Evolutionary conservation across 2,888 invertebrate species (phyloP).

Genomic region (Malthinus seriepunctatus): DNA sequence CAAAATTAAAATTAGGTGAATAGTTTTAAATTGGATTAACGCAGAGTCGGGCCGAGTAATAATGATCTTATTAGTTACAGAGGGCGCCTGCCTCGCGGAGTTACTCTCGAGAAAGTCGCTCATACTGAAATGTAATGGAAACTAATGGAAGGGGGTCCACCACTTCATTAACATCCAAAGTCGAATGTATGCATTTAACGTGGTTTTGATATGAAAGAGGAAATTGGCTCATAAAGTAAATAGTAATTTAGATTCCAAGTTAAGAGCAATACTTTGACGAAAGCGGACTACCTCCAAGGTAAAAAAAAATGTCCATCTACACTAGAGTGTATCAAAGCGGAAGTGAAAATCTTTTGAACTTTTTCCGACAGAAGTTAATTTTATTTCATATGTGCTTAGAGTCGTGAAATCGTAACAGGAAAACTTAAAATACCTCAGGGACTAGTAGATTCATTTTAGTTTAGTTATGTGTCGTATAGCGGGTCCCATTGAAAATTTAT

Average conservation of each 20-base stretch:
- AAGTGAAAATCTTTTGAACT: constrained; percentile 6
- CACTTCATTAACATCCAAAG: no score
- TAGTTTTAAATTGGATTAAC: constrained; percentile 14
- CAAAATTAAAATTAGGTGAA: constrained; percentile 8
- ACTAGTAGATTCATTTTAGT: constrained; percentile 22
- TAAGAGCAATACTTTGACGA: neutral
- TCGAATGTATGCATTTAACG: neutral
- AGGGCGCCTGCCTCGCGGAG: no score
- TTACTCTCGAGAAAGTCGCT: no score
- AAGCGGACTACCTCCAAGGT: no score
- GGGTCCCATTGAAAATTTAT: no score
- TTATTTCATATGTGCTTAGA: constrained; percentile 15
- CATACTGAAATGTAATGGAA: no score
- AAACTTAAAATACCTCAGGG: constrained; percentile 22
- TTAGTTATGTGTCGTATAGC: constrained; percentile 12
- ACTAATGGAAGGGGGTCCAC: neutral
- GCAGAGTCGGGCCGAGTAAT: no score
- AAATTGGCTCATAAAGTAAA: constrained; percentile 1
- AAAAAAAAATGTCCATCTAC: neutral
- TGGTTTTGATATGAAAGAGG: neutral
- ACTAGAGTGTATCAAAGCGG: no score
- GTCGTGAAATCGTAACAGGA: constrained; percentile 13
- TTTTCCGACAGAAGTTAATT: constrained; percentile 21
- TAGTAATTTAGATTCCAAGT: neutral
- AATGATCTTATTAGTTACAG: no score